Conservation (phyloP, 2,113 vertebrate species). For the Silurus asotus region DNA sequence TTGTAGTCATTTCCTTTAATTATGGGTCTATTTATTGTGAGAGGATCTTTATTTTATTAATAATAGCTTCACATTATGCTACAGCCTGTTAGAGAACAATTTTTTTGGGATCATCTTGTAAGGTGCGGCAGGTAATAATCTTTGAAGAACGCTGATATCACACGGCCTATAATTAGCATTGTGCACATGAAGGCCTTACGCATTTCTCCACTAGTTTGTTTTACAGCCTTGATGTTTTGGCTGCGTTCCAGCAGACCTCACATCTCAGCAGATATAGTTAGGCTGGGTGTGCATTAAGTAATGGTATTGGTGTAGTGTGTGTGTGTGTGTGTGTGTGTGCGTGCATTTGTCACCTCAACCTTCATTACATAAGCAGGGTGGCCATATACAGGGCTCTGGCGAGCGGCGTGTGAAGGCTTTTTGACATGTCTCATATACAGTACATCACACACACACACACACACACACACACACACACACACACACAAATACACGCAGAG, state of each 20-base stretch:
- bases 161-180: background rate
- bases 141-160: background rate
- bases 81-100: background rate
- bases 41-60: background rate
- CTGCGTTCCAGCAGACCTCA: constrained; percentile 25
- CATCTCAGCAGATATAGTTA: constrained; percentile 38
- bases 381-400: constrained; percentile 28
- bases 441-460: background rate
- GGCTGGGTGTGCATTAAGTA: constrained; percentile 35
- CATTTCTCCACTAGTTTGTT: constrained; percentile 5
- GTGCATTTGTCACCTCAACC: constrained; percentile 40
- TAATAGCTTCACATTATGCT: background rate
- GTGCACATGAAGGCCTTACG: constrained; percentile 25
- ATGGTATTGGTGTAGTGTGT: constrained; percentile 34
- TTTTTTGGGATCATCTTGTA: background rate
- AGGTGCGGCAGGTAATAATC: background rate
- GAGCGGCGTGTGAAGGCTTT: constrained; percentile 16
- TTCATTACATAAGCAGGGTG: constrained; percentile 53
- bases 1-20: background rate
- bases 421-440: constrained; percentile 28
- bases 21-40: background rate
- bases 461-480: constrained; percentile 19
- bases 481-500: constrained; percentile 31
- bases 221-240: constrained; percentile 33
- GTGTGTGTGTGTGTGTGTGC: constrained; percentile 38